phyloP scores from a whole-genome alignment of 2,888 invertebrate genomes.

The Myopa testacea region DNA sequence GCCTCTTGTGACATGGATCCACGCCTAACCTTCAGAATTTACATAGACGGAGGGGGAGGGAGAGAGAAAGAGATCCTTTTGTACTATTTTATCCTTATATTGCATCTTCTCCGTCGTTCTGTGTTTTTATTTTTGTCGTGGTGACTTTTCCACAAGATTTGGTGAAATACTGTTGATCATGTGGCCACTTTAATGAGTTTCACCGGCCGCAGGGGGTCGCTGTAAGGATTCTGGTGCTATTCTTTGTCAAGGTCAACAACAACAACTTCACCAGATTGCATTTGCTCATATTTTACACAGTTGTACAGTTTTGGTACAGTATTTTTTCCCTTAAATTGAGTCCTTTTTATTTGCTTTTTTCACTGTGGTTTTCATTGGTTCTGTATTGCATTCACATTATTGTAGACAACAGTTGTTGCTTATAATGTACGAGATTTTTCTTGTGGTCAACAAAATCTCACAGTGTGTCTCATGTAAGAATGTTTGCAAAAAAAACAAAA shows the following conservation, averaged over 20 bases:
- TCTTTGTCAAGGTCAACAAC: conserved; percentile 1
- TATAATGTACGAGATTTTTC: not conserved
- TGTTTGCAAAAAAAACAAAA: too few relatives aligned
- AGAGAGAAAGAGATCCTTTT: too few relatives aligned
- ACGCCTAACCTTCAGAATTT: too few relatives aligned
- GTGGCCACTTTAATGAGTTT: not conserved
- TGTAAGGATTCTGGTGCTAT: not conserved
- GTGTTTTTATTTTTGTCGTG: not conserved
- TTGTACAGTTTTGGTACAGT: too few relatives aligned
- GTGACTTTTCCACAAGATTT: not conserved
- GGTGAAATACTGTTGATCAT: conserved; percentile 2
- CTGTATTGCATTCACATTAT: not conserved
- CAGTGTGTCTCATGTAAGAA: not conserved
- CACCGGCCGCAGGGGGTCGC: not conserved
- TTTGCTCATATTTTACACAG: not conserved
- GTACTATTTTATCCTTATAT: too few relatives aligned
- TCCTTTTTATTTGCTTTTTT: not conserved
- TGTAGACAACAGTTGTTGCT: not conserved
- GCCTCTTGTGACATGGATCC: too few relatives aligned
- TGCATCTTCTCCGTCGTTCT: too few relatives aligned
- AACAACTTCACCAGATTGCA: not conserved
- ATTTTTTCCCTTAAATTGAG: not conserved
- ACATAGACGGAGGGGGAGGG: too few relatives aligned
- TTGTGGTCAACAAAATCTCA: conserved; percentile 23
- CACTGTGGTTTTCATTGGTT: not conserved